phyloP scores from a whole-genome alignment of 2,797 vertebrate species.

The Thunnus albacares region DNA sequence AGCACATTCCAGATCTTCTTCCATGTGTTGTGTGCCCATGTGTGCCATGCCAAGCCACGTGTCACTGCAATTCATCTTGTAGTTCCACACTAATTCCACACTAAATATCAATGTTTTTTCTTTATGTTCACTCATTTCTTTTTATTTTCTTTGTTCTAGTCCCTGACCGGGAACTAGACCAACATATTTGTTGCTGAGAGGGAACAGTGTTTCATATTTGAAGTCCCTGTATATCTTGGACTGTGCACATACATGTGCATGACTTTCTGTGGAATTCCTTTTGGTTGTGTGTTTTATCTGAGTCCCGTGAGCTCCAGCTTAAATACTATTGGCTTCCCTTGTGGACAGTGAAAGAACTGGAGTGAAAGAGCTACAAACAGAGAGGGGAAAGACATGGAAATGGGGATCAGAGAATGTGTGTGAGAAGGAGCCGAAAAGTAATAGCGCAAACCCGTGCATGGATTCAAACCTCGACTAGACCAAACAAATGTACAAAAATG shows the following conservation, averaged over 20 bases:
- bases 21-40: constrained; percentile 30
- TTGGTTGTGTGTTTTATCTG: constrained; percentile 46
- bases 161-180: neutral
- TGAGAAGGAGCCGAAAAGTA: constrained; percentile 18
- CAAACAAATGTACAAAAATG: constrained; percentile 25
- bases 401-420: constrained; percentile 1
- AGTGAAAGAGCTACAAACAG: constrained; percentile 29
- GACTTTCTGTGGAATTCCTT: constrained; percentile 38
- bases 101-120: neutral
- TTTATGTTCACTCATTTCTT: neutral
- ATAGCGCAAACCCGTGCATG: constrained; percentile 18
- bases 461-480: neutral
- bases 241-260: constrained; percentile 24
- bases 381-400: constrained; percentile 22
- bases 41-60: neutral
- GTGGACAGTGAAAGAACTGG: constrained; percentile 16
- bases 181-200: constrained; percentile 25
- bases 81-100: neutral
- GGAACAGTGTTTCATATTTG: constrained; percentile 40
- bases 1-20: constrained; percentile 49
- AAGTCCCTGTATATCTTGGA: constrained; percentile 48
- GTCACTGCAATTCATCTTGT: constrained; percentile 25
- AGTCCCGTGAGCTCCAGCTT: constrained; percentile 40
- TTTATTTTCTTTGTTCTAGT: constrained; percentile 6
- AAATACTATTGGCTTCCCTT: constrained; percentile 31